Base-by-base conservation (phyloP, 2,888 invertebrate species). In the Notocelia uddmanniana region DNA sequence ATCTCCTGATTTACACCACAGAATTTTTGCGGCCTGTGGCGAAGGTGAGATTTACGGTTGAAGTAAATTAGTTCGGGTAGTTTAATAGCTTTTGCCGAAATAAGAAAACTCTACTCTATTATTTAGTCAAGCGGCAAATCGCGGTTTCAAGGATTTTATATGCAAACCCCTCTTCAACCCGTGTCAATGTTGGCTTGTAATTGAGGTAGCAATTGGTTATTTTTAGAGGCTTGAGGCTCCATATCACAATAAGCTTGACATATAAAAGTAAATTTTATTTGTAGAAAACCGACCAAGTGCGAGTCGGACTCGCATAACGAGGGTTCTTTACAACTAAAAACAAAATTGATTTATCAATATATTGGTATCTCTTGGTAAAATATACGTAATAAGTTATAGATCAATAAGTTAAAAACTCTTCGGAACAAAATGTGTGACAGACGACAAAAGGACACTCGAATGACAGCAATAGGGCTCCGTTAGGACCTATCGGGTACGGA, bases 31-130 rank as follows among this genome's bases (percentile, higher is more conserved):
- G 71, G 71, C 63, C 67, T 74, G 71, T 71, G 67, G 71, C 41
- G 68, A 13, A 68, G 71, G 74, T 74, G 71, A 74, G 71, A 74
- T 74, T 74, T 74, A 74, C 73, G 71, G 67, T 63, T 57, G 68
- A 58, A 64, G 34, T 71, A 71, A 74, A 74, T 74, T 74, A 73
- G 68, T 72, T 68, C 13, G 41, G 69, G 69, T 69, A 68, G 71
- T 71, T 74, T 74, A 71, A 74, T 74, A 58, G 71, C 52, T 71
- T 71, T 69, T 45, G 19, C 37, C 62, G 48, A 69, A 66, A 69
- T 69, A 66, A 73, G 60, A 69, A 68, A 59, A 48, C 57, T 37
- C 58, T 69, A 73, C 58, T 73, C 60, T 62, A 72, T 57, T 62
- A 31, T 67, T 55, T 67, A 48, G 41, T 68, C 67, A 68, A 34